A percentile compares a stretch with the other conserved stretches of the same genome.
Evolutionary conservation across 2,888 invertebrate species (phyloP).

Genomic region (Phrixothrix hirtus): DNA sequence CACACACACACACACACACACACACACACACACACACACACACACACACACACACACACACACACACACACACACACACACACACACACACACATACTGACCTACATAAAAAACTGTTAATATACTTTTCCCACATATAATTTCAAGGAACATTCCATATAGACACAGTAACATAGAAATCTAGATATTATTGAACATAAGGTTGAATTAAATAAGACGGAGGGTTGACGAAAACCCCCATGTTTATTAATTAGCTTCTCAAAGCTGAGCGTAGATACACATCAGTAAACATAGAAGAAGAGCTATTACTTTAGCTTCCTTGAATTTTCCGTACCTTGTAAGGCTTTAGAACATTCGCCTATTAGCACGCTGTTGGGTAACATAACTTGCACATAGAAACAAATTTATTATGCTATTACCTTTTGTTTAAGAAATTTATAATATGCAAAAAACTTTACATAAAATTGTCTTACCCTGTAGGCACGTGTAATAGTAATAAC

Average conservation of each 20-base stretch:
- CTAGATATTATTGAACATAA: background rate
- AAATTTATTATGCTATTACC: too few relatives aligned
- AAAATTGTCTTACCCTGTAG: too few relatives aligned
- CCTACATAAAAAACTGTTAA: too few relatives aligned
- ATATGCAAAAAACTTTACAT: too few relatives aligned
- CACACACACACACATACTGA: too few relatives aligned
- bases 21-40: too few relatives aligned
- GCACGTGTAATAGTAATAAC: too few relatives aligned
- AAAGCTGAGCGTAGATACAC: background rate
- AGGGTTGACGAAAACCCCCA: conserved; percentile 1
- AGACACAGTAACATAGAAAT: background rate
- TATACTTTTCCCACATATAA: background rate
- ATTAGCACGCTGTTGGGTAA: conserved; percentile 1
- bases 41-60: too few relatives aligned
- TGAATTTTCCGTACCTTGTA: background rate
- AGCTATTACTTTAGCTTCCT: background rate
- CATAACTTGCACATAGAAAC: too few relatives aligned
- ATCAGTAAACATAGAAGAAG: conserved; percentile 3
- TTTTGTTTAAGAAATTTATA: too few relatives aligned
- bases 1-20: too few relatives aligned
- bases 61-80: too few relatives aligned
- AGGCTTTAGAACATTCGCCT: background rate
- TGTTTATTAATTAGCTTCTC: conserved; percentile 8
- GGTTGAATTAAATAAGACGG: background rate
- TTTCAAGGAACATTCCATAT: background rate